phyloP scores from a whole-genome alignment of 1,140 invertebrate species.

The Zaprionus davidi region DNA sequence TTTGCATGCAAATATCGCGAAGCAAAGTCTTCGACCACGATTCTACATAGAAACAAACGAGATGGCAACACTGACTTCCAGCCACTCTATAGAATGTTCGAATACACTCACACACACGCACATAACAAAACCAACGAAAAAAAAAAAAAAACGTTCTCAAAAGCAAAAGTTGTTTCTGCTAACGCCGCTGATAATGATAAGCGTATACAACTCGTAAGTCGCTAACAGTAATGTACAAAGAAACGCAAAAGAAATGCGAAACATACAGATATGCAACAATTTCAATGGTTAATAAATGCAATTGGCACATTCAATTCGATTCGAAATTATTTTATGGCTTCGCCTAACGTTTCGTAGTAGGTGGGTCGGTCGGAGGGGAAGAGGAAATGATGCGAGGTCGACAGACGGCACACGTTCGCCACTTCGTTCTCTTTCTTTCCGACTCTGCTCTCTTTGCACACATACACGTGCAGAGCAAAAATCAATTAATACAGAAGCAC shows the following conservation, averaged over 20 bases:
- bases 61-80: constrained; percentile 38
- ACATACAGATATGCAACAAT: constrained; percentile 3
- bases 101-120: constrained; percentile 4
- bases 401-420: constrained; percentile 41
- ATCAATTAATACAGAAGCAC: constrained; percentile 71
- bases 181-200: constrained; percentile 53
- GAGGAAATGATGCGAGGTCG: constrained; percentile 40
- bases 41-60: constrained; percentile 32
- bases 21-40: not conserved
- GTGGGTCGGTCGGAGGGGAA: constrained; percentile 21
- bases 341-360: constrained; percentile 14
- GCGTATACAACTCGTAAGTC: constrained; percentile 36
- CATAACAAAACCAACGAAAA: constrained; percentile 5
- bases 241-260: constrained; percentile 19
- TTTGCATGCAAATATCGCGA: not conserved
- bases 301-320: constrained; percentile 33
- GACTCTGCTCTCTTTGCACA: constrained; percentile 38
- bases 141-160: constrained; percentile 34
- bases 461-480: constrained; percentile 61
- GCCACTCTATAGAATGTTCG: constrained; percentile 25
- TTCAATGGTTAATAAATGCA: constrained; percentile 37
- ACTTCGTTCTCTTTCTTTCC: constrained; percentile 17
- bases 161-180: constrained; percentile 53
- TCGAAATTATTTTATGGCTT: constrained; percentile 47
- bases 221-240: constrained; percentile 19